phyloP scores from a whole-genome alignment of 2,888 invertebrate species.

The Ashinkailepas kermadecensis region DNA sequence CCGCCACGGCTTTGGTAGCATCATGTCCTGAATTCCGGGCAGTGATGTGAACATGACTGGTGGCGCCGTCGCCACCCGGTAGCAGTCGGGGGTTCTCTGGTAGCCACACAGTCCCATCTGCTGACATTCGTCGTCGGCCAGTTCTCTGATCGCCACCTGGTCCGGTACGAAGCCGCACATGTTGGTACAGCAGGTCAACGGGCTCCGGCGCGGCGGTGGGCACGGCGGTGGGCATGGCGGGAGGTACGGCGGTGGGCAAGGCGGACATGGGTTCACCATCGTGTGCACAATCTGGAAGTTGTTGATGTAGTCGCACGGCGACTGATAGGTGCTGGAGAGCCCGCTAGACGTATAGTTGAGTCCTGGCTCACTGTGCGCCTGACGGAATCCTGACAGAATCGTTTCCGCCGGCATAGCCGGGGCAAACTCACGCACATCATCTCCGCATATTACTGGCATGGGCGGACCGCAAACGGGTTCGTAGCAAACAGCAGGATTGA shows the following conservation, averaged over 20 bases:
- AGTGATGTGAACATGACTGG: background rate
- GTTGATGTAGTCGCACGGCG: background rate
- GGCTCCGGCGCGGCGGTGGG: background rate
- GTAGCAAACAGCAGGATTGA: background rate
- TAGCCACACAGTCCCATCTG: constrained; percentile 13
- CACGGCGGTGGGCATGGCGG: background rate
- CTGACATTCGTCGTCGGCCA: constrained; percentile 13
- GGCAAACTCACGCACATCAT: background rate
- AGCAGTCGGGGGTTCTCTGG: background rate
- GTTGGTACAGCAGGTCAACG: background rate
- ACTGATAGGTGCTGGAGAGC: background rate
- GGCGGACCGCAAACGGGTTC: background rate
- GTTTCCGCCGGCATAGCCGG: background rate
- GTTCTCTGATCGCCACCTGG: background rate
- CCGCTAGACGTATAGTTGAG: background rate
- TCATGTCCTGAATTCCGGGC: background rate
- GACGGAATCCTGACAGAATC: background rate
- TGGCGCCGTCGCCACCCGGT: background rate
- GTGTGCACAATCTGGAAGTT: background rate
- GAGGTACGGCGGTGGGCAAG: background rate
- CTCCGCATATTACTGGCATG: background rate
- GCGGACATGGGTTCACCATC: background rate
- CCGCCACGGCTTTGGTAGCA: background rate
- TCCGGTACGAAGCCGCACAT: background rate
- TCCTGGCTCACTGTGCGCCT: constrained; percentile 4